Evolutionary conservation across 1,140 invertebrate genomes (phyloP), one percentile per base, ranked within the genome.

Genomic region (Monomorium pharaonis): DNA sequence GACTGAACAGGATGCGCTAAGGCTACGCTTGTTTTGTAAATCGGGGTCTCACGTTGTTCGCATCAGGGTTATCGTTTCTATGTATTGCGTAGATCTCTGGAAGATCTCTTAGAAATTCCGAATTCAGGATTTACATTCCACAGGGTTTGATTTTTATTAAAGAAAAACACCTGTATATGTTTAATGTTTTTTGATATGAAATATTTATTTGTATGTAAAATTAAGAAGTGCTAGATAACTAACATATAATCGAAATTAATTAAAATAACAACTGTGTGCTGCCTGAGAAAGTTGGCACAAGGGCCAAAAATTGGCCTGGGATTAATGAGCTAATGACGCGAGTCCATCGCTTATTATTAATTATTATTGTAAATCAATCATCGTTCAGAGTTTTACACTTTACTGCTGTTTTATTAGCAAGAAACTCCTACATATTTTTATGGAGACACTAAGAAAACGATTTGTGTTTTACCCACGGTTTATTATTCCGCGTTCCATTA

Each of bases 21-120:
- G 30, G 44, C 30, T 70, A 44, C 49, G 49, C 21, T 16, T 60
- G 76, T 76, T 77, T 77, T 33, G 56, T 56, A 51, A 78, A 78
- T 51, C 76, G 30, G 5, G 58, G 44, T 67, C 60, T 77, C 56
- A 76, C 33, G 72, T 60, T 18, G 27, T 33, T 33, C n/a, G 27
- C 42, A 30, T 65, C 37, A 14, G 16, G 21, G 49, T 81, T 70
- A 56, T 80, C 49, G 12, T 70, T 70, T 65, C 24, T 30, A 44
- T 24, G 56, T 24, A 65, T 44, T 56, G 49, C 63, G 37, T n/a
- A 33, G 51, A 18, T 44, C 33, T 81, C 33, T 37, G 42, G 12
- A n/a, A n/a, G n/a, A n/a, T n/a, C n/a, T n/a, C n/a, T 16, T 33
- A 47, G 49, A 44, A 54, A 44, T 69, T 49, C 27, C 33, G 49